A percentile compares a stretch with the other conserved stretches of the same genome.
These are phyloP conservation scores for Solenodon paradoxus DNA, from an alignment of 2,113 vertebrate species.

Conservation along the genomic window DNA sequence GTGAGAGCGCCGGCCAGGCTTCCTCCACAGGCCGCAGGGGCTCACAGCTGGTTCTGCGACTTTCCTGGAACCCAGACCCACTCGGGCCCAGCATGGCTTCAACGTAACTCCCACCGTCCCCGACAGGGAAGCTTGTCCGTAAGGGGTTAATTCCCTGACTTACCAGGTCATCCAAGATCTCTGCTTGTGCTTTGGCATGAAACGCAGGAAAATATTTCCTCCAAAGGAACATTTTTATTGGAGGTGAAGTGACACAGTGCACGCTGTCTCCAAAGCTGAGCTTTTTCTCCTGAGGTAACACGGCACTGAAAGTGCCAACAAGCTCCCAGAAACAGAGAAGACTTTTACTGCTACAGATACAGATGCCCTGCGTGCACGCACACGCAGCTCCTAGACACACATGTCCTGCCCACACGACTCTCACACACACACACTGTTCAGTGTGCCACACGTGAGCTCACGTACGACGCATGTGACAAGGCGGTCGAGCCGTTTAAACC, in stretches of 20 bases:
- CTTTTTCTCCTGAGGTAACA: neutral
- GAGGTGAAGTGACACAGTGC: slow-evolving; percentile 44
- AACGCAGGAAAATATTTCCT: slow-evolving; percentile 39
- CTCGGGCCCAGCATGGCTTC: slow-evolving; percentile 60
- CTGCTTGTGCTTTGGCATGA: slow-evolving; percentile 52
- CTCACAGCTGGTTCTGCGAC: neutral
- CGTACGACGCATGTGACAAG: no score
- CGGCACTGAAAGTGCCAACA: neutral
- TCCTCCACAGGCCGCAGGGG: neutral
- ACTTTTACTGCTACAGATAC: neutral
- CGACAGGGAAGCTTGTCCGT: slow-evolving; percentile 66
- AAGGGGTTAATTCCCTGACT: slow-evolving; percentile 59
- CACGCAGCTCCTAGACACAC: neutral
- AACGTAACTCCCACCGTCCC: slow-evolving; percentile 66
- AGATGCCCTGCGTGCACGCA: neutral
- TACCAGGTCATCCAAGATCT: slow-evolving; percentile 63
- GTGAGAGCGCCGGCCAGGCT: neutral
- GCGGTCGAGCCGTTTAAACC: no score
- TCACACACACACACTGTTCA: no score
- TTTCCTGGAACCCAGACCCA: slow-evolving; percentile 58
- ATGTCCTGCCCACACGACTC: neutral
- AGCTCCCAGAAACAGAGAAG: neutral
- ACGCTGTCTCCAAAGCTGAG: neutral
- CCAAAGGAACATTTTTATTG: slow-evolving; percentile 41
- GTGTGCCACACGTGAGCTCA: no score